A percentile compares a stretch with the other conserved stretches of the same genome.
Conservation (phyloP, 2,113 vertebrate genomes). For the Lates calcarifer region DNA sequence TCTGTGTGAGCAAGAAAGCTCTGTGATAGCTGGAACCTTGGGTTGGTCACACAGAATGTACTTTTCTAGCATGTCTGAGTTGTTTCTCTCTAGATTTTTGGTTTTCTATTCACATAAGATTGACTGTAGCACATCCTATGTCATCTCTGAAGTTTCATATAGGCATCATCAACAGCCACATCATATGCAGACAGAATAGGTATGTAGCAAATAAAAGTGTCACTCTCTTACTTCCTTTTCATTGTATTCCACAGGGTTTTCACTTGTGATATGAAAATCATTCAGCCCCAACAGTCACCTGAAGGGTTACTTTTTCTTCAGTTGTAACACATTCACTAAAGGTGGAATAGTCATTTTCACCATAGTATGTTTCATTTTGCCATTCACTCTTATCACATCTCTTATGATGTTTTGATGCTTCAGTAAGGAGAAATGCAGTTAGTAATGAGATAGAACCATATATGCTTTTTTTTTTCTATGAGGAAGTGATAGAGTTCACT, state of each 20-base stretch:
- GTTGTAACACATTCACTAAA: constrained; percentile 11
- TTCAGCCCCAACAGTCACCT: neutral
- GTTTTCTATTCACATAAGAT: neutral
- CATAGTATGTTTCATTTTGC: constrained; percentile 1
- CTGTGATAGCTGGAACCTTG: neutral
- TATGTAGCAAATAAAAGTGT: neutral
- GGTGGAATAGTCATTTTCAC: constrained; percentile 2
- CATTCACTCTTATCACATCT: constrained; percentile 29
- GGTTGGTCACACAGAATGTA: neutral
- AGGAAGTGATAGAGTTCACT: constrained; percentile 5
- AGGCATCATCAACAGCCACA: neutral
- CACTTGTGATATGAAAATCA: constrained; percentile 13
- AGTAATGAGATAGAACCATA: neutral
- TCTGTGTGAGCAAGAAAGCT: neutral
- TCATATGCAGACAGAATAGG: neutral
- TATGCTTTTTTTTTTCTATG: neutral
- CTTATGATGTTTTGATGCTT: constrained; percentile 18
- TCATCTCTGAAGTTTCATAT: no score
- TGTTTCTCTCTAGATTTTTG: neutral
- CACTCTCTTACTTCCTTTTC: neutral
- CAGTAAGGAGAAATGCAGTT: neutral
- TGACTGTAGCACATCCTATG: neutral
- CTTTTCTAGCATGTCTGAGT: neutral
- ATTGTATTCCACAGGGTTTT: neutral
- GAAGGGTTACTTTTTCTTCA: constrained; percentile 7